Percentiles rank a stretch among this genome's conserved stretches.
phyloP scores from a whole-genome alignment of 2,797 vertebrate genomes.

The Falco peregrinus region DNA sequence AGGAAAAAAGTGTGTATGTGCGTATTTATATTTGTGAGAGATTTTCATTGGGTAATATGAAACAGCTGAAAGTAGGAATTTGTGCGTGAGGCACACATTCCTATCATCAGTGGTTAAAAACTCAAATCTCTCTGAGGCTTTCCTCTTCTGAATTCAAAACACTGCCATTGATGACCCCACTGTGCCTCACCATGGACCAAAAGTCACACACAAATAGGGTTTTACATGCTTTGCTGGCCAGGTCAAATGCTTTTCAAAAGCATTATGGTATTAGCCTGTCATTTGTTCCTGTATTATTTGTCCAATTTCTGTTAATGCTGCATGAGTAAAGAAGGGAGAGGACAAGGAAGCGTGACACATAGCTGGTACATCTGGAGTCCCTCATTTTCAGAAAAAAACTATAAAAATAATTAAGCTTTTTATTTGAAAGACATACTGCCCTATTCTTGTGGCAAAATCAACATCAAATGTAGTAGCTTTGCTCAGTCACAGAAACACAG shows the following conservation, averaged over 20 bases:
- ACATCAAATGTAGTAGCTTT: neutral
- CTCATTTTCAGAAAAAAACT: neutral
- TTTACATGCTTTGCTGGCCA: slow-evolving; percentile 21
- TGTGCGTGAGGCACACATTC: neutral
- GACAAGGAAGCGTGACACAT: neutral
- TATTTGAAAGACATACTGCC: neutral
- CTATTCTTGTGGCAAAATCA: neutral
- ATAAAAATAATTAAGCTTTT: neutral
- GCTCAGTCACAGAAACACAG: neutral
- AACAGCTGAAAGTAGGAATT: slow-evolving; percentile 7
- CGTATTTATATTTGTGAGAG: neutral
- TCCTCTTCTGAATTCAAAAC: slow-evolving; percentile 17
- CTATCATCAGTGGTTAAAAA: neutral
- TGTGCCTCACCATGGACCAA: slow-evolving; percentile 3
- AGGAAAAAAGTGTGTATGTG: neutral
- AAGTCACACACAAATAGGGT: neutral
- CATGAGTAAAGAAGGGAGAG: neutral
- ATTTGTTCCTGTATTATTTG: neutral
- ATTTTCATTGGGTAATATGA: neutral
- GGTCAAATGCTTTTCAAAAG: neutral
- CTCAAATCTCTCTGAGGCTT: neutral
- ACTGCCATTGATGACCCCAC: neutral
- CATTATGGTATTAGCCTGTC: neutral
- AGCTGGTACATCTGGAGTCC: neutral
- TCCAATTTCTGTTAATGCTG: slow-evolving; percentile 8